phyloP scores from a whole-genome alignment of 2,888 invertebrate species.

The Coleophora flavipennella region DNA sequence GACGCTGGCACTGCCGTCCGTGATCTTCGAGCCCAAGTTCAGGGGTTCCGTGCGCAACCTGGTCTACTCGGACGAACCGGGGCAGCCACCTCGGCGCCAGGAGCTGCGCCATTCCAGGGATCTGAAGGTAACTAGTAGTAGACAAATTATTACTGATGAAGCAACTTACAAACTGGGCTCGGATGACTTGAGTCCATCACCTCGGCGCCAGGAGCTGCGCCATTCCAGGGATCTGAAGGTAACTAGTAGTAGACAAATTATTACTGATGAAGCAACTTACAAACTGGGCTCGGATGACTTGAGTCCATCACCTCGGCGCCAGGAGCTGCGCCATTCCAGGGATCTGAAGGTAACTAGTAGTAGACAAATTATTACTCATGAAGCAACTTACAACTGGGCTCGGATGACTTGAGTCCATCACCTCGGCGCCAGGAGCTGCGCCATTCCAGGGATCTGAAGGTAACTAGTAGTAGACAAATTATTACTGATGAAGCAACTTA shows the following conservation, averaged over 20 bases:
- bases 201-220: constrained; percentile 88
- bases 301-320: too few relatives aligned
- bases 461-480: constrained; percentile 29
- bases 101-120: constrained; percentile 88
- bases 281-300: too few relatives aligned
- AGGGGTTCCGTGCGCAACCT: constrained; percentile 92
- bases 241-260: constrained; percentile 15
- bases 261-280: too few relatives aligned
- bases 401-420: constrained; percentile 83
- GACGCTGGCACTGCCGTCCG: constrained; percentile 88
- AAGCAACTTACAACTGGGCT: too few relatives aligned
- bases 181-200: constrained; percentile 83
- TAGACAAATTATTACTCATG: too few relatives aligned
- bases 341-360: too few relatives aligned
- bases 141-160: too few relatives aligned
- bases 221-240: constrained; percentile 86
- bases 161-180: too few relatives aligned
- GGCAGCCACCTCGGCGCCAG: constrained; percentile 83
- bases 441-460: constrained; percentile 84
- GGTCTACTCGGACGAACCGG: constrained; percentile 89
- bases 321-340: too few relatives aligned
- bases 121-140: constrained; percentile 5
- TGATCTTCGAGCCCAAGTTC: constrained; percentile 94
- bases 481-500: too few relatives aligned
- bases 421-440: constrained; percentile 89